Base-by-base conservation (phyloP, 2,888 invertebrate genomes). In the Synergus itoensis region DNA sequence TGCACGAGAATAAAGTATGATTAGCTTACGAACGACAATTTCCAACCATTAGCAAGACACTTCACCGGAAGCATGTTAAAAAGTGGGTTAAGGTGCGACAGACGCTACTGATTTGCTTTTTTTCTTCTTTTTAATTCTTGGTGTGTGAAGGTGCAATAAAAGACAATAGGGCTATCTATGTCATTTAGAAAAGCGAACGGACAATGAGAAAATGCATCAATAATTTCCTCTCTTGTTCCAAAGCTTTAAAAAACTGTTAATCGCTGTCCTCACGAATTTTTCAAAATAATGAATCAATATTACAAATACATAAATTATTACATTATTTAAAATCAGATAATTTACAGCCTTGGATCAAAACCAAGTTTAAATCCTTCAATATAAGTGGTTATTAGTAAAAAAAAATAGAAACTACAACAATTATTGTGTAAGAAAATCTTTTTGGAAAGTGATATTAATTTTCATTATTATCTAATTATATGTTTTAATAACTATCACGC, bases 71-170 rank as follows among this genome's bases (percentile, higher is more conserved):
- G 78, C 41, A 53, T 41, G 45, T 60, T 28, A 75, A 73, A 45
- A 79, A 76, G 75, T 79, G 57, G 79, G 79, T 79, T 79, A 79
- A 79, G 79, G 79, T 77, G 64, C 67, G 67, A 41, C n/a, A 21
- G 4, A 21, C 60, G 21, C 12, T 60, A 60, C 21, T 60, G 60
- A 21, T 60, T 60, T 21, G 21, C 21, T 60, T 65, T 65, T 65
- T 65, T 28, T 53, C 53, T n/a, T n/a, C n/a, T 53, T 62, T 28
- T 64, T 65, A 18, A 28, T 65, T 41, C 41, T 41, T 16, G 8
- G 40, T 40, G 40, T 65, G 60, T 21, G 60, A 60, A 60, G 1
- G 3, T 21, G 12, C 12, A 21, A 60, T 28, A 28, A 21, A 60
- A 53, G 53, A 60, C 60, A 60, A 60, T 60, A 21, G 21, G 60